These are phyloP conservation scores for Vulpes vulpes DNA, from an alignment of 2,113 vertebrate genomes.

Conservation along the genomic window DNA sequence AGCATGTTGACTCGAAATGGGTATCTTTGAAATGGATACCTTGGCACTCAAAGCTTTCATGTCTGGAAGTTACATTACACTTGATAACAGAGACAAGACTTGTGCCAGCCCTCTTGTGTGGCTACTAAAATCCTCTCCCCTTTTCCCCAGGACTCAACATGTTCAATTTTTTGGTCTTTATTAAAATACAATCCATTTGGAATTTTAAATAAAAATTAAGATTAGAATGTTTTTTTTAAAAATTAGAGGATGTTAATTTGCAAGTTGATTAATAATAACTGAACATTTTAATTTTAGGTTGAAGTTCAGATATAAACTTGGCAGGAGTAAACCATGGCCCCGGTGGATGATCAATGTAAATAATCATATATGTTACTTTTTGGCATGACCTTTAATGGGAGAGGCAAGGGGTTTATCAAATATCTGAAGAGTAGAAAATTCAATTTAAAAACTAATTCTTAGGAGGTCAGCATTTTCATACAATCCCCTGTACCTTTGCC, in stretches of 20 bases:
- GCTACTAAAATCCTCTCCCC: not conserved
- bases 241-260: slow-evolving; percentile 6
- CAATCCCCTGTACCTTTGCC: not conserved
- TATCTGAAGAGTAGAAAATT: slow-evolving; percentile 47
- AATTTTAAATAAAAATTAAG: slow-evolving; percentile 41
- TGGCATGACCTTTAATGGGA: slow-evolving; percentile 23
- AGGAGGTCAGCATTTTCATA: slow-evolving; percentile 38
- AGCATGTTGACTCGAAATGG: not conserved
- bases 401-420: slow-evolving; percentile 39
- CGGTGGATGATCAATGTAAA: not conserved
- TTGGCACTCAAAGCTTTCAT: not conserved
- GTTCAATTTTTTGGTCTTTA: not conserved
- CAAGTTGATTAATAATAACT: slow-evolving; percentile 26
- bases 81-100: not conserved
- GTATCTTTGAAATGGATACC: not conserved
- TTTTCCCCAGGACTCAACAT: not conserved
- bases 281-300: not conserved
- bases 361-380: not conserved
- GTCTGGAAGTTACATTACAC: not conserved
- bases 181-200: not conserved
- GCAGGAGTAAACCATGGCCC: not conserved
- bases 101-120: not conserved
- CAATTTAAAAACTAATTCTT: slow-evolving; percentile 52
- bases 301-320: slow-evolving; percentile 13
- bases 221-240: slow-evolving; percentile 28